Conservation (phyloP, 1,140 invertebrate species). For the Pteromalus puparum region DNA sequence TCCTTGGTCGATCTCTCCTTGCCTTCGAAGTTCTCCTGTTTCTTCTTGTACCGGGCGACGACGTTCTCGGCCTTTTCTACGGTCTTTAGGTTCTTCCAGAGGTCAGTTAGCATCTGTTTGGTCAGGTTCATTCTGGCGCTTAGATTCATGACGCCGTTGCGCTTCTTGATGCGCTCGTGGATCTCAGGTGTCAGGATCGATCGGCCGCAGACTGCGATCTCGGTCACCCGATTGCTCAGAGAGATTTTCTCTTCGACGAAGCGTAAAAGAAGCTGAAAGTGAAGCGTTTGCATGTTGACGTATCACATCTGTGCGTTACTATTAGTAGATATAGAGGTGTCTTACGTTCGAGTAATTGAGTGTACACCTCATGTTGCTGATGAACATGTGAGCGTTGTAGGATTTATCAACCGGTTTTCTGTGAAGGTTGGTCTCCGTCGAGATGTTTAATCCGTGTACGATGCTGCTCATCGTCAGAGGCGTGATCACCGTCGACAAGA, state of each 20-base stretch:
- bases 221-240: conserved; percentile 72
- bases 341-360: conserved; percentile 76
- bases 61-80: conserved; percentile 62
- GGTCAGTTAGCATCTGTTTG: conserved; percentile 30
- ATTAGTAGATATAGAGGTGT: background rate
- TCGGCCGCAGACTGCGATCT: conserved; percentile 79
- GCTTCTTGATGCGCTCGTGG: conserved; percentile 69
- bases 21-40: no score
- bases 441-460: conserved; percentile 64
- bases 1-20: background rate
- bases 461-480: conserved; percentile 72
- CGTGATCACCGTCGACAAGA: conserved; percentile 75
- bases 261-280: conserved; percentile 70
- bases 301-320: background rate
- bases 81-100: conserved; percentile 53
- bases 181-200: conserved; percentile 76
- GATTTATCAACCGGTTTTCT: background rate
- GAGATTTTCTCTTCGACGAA: conserved; percentile 69
- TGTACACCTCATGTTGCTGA: conserved; percentile 52
- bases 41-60: background rate
- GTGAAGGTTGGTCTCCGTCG: conserved; percentile 35
- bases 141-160: conserved; percentile 62
- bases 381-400: conserved; percentile 29
- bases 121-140: background rate
- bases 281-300: background rate